Conservation (phyloP, 2,888 invertebrate genomes). For the Tetragonisca angustula region DNA sequence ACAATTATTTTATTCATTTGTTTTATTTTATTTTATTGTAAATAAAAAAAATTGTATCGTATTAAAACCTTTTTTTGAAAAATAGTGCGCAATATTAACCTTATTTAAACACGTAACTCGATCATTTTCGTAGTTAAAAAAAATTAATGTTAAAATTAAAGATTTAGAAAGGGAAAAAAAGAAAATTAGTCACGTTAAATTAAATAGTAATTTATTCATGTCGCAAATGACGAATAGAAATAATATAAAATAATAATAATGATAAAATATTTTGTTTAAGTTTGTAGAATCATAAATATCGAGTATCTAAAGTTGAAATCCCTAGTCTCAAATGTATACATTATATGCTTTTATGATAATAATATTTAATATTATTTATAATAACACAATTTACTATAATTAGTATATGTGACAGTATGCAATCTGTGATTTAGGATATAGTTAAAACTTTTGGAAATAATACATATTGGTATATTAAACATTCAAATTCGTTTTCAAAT, state of each 20-base stretch:
- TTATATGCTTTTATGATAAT: background rate
- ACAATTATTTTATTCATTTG: background rate
- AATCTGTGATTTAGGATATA: slow-evolving; percentile 19
- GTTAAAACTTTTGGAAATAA: slow-evolving; percentile 2
- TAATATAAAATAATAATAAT: background rate
- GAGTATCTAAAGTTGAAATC: background rate
- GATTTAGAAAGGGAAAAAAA: background rate
- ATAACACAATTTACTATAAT: slow-evolving; percentile 6
- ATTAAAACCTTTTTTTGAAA: slow-evolving; percentile 1
- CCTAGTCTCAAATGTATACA: background rate
- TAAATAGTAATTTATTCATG: background rate
- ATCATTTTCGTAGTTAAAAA: background rate
- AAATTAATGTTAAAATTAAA: background rate
- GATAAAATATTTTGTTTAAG: background rate
- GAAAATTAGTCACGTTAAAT: background rate
- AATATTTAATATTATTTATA: background rate
- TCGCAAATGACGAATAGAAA: background rate
- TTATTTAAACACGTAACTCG: background rate
- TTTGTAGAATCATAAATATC: background rate
- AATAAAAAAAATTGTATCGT: background rate
- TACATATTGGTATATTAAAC: slow-evolving; percentile 5
- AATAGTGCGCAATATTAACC: slow-evolving; percentile 20
- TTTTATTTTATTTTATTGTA: background rate
- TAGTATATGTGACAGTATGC: background rate
- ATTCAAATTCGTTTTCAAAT: background rate